phyloP scores from a whole-genome alignment of 2,113 vertebrate species.

The Osmerus mordax region DNA sequence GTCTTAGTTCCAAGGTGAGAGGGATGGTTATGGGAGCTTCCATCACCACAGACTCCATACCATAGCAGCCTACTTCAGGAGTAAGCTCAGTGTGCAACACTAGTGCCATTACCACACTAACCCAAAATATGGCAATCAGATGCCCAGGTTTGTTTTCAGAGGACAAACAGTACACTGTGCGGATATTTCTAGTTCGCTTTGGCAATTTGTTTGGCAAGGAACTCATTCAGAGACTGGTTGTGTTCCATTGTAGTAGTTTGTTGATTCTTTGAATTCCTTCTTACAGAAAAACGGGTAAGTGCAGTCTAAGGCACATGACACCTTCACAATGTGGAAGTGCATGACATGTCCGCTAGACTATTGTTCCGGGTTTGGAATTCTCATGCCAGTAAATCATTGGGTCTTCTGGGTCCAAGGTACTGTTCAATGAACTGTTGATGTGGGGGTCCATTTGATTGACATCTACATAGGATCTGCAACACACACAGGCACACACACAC shows the following conservation, averaged over 20 bases:
- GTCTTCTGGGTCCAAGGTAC: conserved; percentile 70
- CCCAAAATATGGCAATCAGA: conserved; percentile 25
- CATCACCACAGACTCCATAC: conserved; percentile 15
- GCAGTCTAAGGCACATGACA: conserved; percentile 81
- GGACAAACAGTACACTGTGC: no score
- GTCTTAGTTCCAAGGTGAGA: neutral
- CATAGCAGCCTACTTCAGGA: conserved; percentile 44
- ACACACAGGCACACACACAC: conserved; percentile 21
- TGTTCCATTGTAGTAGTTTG: conserved; percentile 41
- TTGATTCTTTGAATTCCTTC: conserved; percentile 55
- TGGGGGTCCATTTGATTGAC: conserved; percentile 71
- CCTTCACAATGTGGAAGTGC: conserved; percentile 36
- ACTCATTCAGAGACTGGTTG: conserved; percentile 1
- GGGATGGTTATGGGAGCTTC: neutral
- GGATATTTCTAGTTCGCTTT: conserved; percentile 21
- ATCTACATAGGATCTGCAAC: conserved; percentile 78
- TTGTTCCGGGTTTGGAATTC: conserved; percentile 92
- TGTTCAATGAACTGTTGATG: conserved; percentile 64
- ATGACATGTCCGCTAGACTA: conserved; percentile 76
- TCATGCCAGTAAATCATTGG: conserved; percentile 89
- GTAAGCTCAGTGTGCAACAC: conserved; percentile 22
- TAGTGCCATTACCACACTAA: conserved; percentile 43
- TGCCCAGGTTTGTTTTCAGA: neutral
- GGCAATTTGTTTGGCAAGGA: conserved; percentile 12
- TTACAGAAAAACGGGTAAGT: conserved; percentile 45